Percentiles rank a stretch among this genome's conserved stretches.
Evolutionary conservation across 2,113 vertebrate genomes (phyloP).

Genomic region (Ginglymostoma cirratum): DNA sequence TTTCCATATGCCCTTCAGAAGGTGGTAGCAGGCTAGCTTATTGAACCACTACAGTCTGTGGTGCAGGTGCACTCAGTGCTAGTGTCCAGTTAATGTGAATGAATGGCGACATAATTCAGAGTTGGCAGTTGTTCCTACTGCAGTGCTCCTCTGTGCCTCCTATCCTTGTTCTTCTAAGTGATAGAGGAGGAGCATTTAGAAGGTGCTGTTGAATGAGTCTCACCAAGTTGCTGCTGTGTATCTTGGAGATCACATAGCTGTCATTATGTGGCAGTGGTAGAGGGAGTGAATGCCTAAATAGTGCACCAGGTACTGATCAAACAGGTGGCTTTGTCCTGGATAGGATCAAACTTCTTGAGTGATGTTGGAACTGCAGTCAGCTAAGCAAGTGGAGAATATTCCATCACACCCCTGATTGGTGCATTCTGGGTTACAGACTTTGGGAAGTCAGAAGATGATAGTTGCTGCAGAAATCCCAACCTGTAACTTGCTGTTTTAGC

Average conservation of each 20-base stretch:
- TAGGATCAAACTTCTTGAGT: background rate
- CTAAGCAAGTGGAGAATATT: background rate
- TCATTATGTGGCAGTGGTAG: background rate
- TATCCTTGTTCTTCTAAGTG: too few relatives aligned
- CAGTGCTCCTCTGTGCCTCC: too few relatives aligned
- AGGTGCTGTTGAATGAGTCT: background rate
- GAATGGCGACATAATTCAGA: too few relatives aligned
- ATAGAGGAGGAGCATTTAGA: background rate
- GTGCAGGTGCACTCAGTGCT: background rate
- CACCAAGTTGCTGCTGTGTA: background rate
- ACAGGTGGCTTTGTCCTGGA: background rate
- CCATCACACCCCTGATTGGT: background rate
- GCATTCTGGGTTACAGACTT: background rate
- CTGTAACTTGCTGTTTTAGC: background rate
- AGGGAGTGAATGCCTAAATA: background rate
- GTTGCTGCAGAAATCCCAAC: background rate
- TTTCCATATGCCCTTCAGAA: background rate
- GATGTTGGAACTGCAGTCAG: background rate
- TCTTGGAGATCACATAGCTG: background rate
- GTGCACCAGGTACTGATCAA: background rate
- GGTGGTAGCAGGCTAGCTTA: background rate
- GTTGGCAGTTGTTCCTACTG: too few relatives aligned
- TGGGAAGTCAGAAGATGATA: background rate
- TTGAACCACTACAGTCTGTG: background rate
- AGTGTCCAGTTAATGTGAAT: background rate